These are phyloP conservation scores for Setophaga kirtlandii DNA, from an alignment of 2,113 vertebrate species.

Conservation along the genomic window DNA sequence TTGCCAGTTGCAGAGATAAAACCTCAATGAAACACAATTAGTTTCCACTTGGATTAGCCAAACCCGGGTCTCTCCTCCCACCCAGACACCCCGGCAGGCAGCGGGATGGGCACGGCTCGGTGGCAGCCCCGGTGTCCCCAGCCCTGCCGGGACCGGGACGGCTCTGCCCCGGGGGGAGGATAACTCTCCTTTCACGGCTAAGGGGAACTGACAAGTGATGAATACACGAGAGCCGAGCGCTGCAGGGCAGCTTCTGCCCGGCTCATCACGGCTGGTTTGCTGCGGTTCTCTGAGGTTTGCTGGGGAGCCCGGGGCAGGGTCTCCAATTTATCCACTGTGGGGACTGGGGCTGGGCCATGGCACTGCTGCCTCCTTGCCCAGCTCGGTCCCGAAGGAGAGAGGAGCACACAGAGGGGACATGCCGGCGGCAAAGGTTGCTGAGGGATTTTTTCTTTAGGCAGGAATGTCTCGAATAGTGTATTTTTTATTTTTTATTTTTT, in stretches of 20 bases:
- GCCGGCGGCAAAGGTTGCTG: background rate
- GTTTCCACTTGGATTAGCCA: constrained; percentile 3
- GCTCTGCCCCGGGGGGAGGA: background rate
- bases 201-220: background rate
- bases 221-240: background rate
- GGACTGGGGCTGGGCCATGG: accelerated
- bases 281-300: background rate
- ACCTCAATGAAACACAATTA: constrained; percentile 54
- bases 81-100: background rate
- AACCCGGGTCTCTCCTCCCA: background rate
- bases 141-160: background rate
- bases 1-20: constrained; percentile 52
- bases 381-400: background rate
- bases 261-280: background rate
- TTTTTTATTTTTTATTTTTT: too few species aligned
- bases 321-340: background rate
- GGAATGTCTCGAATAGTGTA: background rate
- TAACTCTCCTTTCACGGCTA: background rate
- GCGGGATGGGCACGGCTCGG: background rate
- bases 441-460: background rate
- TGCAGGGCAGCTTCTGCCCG: background rate
- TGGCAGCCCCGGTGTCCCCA: background rate
- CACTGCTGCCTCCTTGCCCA: background rate
- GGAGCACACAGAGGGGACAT: background rate
- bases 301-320: background rate